Evolutionary conservation across 2,888 invertebrate species (phyloP), one percentile per base, ranked within the genome.

Genomic region (Torymus aiolomorphi): DNA sequence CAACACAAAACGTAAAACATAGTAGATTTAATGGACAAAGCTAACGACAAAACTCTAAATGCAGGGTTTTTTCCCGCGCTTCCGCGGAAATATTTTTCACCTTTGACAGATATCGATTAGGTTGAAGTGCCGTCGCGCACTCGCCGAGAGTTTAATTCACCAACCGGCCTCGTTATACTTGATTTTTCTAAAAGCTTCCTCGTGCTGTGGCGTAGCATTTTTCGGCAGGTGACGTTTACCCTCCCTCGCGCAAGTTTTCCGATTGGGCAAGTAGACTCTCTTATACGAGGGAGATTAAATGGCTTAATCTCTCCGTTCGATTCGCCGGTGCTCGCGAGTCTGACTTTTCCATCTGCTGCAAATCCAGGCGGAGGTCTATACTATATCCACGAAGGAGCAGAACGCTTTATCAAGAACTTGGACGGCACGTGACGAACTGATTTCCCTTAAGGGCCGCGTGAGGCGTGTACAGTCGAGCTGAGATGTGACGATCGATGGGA

Each of bases 261-360:
- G 13, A 56, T 73, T 49, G 78, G 14, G 42, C 24, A 56, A 67
- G 18, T 13, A 52, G 42, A 62, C 14, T n/a, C 14, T 18, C 16
- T 73, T 69, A 56, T 69, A 78, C 56, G 62, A 63, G 69, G 54
- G 52, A 42, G 72, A 62, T 78, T 62, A 67, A 78, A 67, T 5
- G 67, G 20, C 49, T 78, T 72, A 67, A 66, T 54, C 54, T 66
- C 24, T 67, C 52, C 31, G 14, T 14, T 52, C n/a, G 8, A 4
- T 13, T 18, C 8, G 8, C 10, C 2, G 12, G n/a, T 11, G 31
- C 67, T 67, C 20, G n/a, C 8, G 10, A 14, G 66, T 72, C 66
- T 77, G 72, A 73, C 67, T 78, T 78, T 78, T 78, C 66, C 73
- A 78, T 73, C 78, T 62, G 66, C 54, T 59, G 63, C 72, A 72